phyloP scores from a whole-genome alignment of 1,140 invertebrate species.

The Meloidogyne hapla region DNA sequence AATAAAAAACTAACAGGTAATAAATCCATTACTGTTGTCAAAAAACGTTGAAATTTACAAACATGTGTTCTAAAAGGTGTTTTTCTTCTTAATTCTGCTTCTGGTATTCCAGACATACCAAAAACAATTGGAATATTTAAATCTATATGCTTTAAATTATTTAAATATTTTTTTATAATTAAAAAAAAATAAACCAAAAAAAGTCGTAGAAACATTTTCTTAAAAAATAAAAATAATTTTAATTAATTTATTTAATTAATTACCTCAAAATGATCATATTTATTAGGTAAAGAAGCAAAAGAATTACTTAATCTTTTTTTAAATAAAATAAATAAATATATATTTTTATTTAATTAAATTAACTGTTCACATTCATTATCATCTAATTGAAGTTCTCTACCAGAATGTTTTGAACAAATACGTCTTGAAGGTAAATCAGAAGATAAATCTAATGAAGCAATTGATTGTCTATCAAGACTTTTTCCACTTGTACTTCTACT shows the following conservation, averaged over 20 bases:
- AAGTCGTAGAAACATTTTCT: constrained; percentile 55
- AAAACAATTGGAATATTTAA: constrained; percentile 55
- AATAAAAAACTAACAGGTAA: constrained; percentile 1
- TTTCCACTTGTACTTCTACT: constrained; percentile 18
- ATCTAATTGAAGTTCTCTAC: constrained; percentile 43
- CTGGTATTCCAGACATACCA: constrained; percentile 49
- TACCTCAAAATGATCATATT: constrained; percentile 41
- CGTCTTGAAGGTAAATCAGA: constrained; percentile 30
- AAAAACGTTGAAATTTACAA: constrained; percentile 60
- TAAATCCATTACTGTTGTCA: constrained; percentile 50
- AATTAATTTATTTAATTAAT: background rate
- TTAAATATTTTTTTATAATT: background rate
- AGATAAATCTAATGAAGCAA: constrained; percentile 21
- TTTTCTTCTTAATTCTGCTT: constrained; percentile 45
- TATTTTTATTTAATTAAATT: background rate
- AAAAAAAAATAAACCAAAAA: constrained; percentile 45
- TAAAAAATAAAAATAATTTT: constrained; percentile 29
- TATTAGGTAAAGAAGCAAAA: constrained; percentile 55
- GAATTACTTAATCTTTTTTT: constrained; percentile 28
- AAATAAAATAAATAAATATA: background rate
- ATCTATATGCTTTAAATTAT: constrained; percentile 48
- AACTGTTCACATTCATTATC: constrained; percentile 52
- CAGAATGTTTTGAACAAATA: constrained; percentile 45
- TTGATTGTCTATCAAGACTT: constrained; percentile 18
- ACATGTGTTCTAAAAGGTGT: constrained; percentile 60